Evolutionary conservation across 2,888 invertebrate genomes (phyloP).

Genomic region (Drosophila birchii): DNA sequence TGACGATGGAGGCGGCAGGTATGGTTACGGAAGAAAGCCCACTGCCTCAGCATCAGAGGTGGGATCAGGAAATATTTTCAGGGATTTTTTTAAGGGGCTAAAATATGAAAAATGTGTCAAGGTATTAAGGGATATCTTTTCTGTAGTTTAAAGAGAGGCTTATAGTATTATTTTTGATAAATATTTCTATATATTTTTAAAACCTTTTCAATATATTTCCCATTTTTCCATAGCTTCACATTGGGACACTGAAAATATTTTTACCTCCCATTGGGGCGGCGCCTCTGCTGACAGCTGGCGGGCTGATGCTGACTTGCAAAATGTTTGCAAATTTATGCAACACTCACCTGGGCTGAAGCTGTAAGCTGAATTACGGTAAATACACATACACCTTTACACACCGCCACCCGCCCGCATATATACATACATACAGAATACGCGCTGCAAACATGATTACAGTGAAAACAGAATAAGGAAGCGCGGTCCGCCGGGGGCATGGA

Average conservation of each 20-base stretch:
- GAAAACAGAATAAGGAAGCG: conserved; percentile 40
- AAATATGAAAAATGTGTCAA: neutral
- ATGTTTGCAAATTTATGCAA: conserved; percentile 76
- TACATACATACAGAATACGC: conserved; percentile 20
- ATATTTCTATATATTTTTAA: neutral
- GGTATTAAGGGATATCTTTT: too few species aligned
- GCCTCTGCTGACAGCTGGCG: conserved; percentile 36
- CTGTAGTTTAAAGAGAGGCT: too few species aligned
- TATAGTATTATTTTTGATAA: neutral
- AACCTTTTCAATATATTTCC: neutral
- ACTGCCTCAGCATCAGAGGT: neutral
- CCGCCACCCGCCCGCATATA: conserved; percentile 9
- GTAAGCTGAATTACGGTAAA: conserved; percentile 62
- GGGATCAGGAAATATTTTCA: neutral
- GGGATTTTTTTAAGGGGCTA: neutral
- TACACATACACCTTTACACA: conserved; percentile 30
- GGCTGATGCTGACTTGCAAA: conserved; percentile 67
- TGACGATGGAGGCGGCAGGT: conserved; percentile 8
- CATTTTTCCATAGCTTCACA: neutral
- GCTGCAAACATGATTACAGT: conserved; percentile 45
- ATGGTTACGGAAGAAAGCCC: conserved; percentile 3
- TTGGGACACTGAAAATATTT: neutral
- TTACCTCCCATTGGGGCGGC: conserved; percentile 25
- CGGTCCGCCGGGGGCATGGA: conserved; percentile 27
- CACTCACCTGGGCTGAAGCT: conserved; percentile 52